Evolutionary conservation across 1,140 invertebrate species (phyloP), one percentile per base, ranked within the genome.

Genomic region (Hyphantria cunea): DNA sequence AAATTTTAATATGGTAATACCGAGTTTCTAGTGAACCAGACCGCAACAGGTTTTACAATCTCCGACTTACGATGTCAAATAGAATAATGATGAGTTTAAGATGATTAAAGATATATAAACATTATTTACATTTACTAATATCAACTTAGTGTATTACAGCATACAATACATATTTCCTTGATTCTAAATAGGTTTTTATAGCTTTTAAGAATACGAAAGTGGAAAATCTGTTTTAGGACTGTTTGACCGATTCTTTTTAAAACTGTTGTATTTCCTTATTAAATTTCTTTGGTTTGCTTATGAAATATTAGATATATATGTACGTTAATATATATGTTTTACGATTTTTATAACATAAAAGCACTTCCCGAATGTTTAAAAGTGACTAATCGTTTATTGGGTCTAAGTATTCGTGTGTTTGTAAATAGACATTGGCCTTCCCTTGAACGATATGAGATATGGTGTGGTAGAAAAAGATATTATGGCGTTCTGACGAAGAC

Each of bases 361-460:
- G 1, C 15, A 37, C 45, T 58, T 48, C 45, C 45, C 45, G 15
- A 58, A 56, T 47, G 31, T 34, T 55, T 47, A n/a, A 31, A 14
- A 9, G 12, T 34, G 32, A 58, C 54, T 39, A 49, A 49, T 44
- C 37, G 44, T 58, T 48, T 58, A 49, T 49, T 15, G 32, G 55
- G 37, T 31, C 45, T 58, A 48, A 48, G 44, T 76, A 64, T 69
- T 66, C 67, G 51, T 67, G 64, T 65, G 53, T 71, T 67, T 66
- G 33, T 58, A 37, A 58, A 39, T 39, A 49, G 33, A 60, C 13
- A 64, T 10, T 15, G 71, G 74, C 74, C 74, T 76, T 76, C 62
- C 72, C 74, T 76, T 76, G 74, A 69, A 64, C 48, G 49, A 8
- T 12, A 39, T 58, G 44, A 48, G 48, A 48, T 48, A 55, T 55